Conservation (phyloP, 2,888 invertebrate species). For the Cheilosia urbana region DNA sequence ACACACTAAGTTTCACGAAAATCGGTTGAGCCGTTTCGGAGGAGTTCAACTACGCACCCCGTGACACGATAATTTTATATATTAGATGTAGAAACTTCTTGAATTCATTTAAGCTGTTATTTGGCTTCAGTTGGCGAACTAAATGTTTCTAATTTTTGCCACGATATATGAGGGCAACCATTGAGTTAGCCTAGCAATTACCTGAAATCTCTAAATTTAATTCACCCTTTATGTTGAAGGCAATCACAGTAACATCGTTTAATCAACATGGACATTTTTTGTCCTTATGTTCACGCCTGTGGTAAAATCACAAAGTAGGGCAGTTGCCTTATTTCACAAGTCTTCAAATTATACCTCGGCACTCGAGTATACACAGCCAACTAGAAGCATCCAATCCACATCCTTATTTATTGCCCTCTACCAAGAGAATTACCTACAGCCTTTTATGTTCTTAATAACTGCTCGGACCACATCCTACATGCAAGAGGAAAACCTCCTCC, state of each 20-base stretch:
- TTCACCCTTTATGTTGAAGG: slow-evolving; percentile 30
- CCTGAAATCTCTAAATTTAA: slow-evolving; percentile 30
- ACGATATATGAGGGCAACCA: background rate
- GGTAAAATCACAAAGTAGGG: slow-evolving; percentile 35
- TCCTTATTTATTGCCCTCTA: slow-evolving; percentile 69
- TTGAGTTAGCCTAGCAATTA: slow-evolving; percentile 7
- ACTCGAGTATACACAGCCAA: slow-evolving; percentile 4
- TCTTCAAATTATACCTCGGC: slow-evolving; percentile 35
- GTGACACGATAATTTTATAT: too few species aligned
- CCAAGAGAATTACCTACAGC: slow-evolving; percentile 67
- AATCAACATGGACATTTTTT: slow-evolving; percentile 21
- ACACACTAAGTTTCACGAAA: too few species aligned
- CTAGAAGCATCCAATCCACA: slow-evolving; percentile 43
- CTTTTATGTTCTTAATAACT: slow-evolving; percentile 69
- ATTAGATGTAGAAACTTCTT: too few species aligned
- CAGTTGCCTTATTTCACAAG: slow-evolving; percentile 23
- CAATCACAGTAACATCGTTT: slow-evolving; percentile 6
- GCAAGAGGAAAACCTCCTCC: slow-evolving; percentile 60
- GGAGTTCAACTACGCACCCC: too few species aligned
- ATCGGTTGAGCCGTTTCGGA: too few species aligned
- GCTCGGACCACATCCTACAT: slow-evolving; percentile 56
- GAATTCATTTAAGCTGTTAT: too few species aligned
- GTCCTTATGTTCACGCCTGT: slow-evolving; percentile 13
- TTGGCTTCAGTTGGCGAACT: background rate
- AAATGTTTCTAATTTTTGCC: background rate